Evolutionary conservation across 2,113 vertebrate species (phyloP).

Genomic region (Loxodonta africana): DNA sequence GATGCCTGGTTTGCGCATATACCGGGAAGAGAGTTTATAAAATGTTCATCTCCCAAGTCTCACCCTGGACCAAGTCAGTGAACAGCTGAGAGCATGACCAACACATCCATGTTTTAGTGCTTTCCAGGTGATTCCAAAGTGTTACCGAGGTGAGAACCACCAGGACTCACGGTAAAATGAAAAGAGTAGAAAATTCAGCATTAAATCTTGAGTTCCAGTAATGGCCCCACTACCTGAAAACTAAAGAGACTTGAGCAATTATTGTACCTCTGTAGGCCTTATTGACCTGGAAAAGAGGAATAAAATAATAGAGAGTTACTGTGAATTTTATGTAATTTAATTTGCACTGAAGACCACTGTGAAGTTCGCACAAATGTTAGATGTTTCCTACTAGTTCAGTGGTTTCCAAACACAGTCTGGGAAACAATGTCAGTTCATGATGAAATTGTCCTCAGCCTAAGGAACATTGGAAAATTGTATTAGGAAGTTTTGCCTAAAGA

Average conservation of each 20-base stretch:
- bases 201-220: background rate
- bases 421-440: background rate
- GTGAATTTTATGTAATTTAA: background rate
- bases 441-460: background rate
- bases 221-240: background rate
- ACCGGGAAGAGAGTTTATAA: too few relatives aligned
- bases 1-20: background rate
- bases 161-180: rapidly evolving
- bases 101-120: background rate
- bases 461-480: background rate
- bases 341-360: background rate
- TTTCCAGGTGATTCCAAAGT: background rate
- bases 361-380: background rate
- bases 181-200: rapidly evolving
- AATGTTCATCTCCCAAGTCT: background rate
- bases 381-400: background rate
- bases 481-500: background rate
- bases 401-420: background rate
- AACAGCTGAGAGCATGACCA: background rate
- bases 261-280: too few relatives aligned
- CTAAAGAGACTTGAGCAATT: background rate
- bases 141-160: rapidly evolving
- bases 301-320: background rate
- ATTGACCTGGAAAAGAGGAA: background rate
- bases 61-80: too few relatives aligned